Evolutionary conservation across 2,888 invertebrate species (phyloP), one percentile per base, ranked within the genome.

Genomic region (Taenaris catops): DNA sequence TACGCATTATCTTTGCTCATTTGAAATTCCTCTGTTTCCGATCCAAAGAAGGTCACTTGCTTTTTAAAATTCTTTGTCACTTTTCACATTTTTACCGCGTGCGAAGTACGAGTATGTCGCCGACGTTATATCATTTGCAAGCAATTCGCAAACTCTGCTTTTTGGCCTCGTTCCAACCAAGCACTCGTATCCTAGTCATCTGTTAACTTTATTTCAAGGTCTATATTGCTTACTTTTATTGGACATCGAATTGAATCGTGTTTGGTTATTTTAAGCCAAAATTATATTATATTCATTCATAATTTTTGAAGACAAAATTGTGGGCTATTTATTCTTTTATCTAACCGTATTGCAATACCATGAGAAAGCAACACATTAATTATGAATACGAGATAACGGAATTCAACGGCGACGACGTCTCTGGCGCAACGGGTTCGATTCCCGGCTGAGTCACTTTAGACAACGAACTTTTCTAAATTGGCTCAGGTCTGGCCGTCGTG

Each of bases 121-220:
- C 55, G 52, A 53, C 58, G 55, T 59, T 67, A 63, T 63, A 63
- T 65, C 62, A 65, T 63, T 64, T 58, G 63, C 59, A 62, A 68
- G 61, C 64, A 59, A 65, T 66, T 66, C 58, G 51, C 62, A 51
- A 65, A 58, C 45, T 54, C 49, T 50, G 55, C 54, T 51, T 56
- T 61, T 66, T 78, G 76, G 76, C 72, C 49, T 38, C 38, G 35
- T 46, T 64, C 78, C 78, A 75, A 63, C 51, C 51, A 55, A 60
- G 55, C 62, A 65, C 67, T 69, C 58, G 67, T 62, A 59, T 66
- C 55, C 61, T 62, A 70, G 69, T 68, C 65, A 67, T 74, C 55
- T 70, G 67, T 72, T 66, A 69, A 69, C 63, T 69, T 69, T 68
- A 64, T 70, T 64, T 59, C 60, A 58, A 63, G 57, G 53, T 64